A percentile compares a stretch with the other conserved stretches of the same genome.
Conservation (phyloP, 2,113 vertebrate species). For the Bos taurus region ARS-UCD2.0 NC_037330.1:65589501-65590000, state of each 20-base stretch:
- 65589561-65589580: not conserved
- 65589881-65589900: not conserved
- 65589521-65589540: not conserved
- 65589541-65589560: not conserved
- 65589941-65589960: conserved; percentile 35
- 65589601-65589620: not conserved
- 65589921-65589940: conserved; percentile 33
- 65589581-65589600: not conserved
- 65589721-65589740: conserved; percentile 16
- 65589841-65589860: not conserved
- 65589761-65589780: not conserved
- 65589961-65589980: not conserved
- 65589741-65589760: accelerated
- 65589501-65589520: not conserved
- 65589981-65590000: conserved; percentile 36
- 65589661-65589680: conserved; percentile 51
- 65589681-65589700: conserved; percentile 44
- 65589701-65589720: conserved; percentile 51
- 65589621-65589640: not conserved
- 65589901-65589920: not conserved
- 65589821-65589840: conserved; percentile 62
- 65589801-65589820: conserved; percentile 35
- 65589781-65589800: not conserved
- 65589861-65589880: not conserved
- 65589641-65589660: not conserved